Percentiles rank a stretch among this genome's conserved stretches.
These are phyloP conservation scores for Antheraea mylitta DNA, from an alignment of 1,140 invertebrate genomes.

Conservation along the genomic window DNA sequence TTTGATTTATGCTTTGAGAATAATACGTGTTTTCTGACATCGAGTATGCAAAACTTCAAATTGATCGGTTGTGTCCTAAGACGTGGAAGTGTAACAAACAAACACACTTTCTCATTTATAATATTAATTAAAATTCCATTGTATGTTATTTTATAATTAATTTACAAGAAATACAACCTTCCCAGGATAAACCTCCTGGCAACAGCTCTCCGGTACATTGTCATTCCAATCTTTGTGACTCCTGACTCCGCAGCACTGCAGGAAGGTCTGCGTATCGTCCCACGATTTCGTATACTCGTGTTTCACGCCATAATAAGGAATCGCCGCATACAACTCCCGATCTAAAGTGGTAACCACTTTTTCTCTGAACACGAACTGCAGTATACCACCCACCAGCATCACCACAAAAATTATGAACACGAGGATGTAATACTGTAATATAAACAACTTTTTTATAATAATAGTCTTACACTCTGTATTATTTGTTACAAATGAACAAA, in stretches of 20 bases:
- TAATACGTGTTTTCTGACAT: no score
- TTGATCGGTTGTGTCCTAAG: no score
- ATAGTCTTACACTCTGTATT: no score
- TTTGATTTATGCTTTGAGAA: no score
- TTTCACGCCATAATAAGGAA: constrained; percentile 85
- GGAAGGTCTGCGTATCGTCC: constrained; percentile 89
- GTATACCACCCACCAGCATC: constrained; percentile 92
- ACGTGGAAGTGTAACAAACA: no score
- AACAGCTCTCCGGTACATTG: constrained; percentile 89
- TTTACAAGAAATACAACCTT: constrained; percentile 58
- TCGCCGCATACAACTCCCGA: constrained; percentile 87
- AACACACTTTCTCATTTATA: no score
- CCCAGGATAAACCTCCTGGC: constrained; percentile 82
- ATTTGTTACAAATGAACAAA: no score
- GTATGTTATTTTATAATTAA: not conserved
- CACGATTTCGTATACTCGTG: constrained; percentile 87
- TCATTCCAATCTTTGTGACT: constrained; percentile 87
- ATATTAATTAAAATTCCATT: no score
- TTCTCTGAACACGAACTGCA: constrained; percentile 92
- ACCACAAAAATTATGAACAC: constrained; percentile 92
- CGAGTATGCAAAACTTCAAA: no score
- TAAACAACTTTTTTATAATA: no score
- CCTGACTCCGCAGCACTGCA: constrained; percentile 91
- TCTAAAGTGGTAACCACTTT: constrained; percentile 86
- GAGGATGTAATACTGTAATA: constrained; percentile 91